Evolutionary conservation across 1,140 invertebrate species (phyloP).

Genomic region (Trinorchestia longiramus): DNA sequence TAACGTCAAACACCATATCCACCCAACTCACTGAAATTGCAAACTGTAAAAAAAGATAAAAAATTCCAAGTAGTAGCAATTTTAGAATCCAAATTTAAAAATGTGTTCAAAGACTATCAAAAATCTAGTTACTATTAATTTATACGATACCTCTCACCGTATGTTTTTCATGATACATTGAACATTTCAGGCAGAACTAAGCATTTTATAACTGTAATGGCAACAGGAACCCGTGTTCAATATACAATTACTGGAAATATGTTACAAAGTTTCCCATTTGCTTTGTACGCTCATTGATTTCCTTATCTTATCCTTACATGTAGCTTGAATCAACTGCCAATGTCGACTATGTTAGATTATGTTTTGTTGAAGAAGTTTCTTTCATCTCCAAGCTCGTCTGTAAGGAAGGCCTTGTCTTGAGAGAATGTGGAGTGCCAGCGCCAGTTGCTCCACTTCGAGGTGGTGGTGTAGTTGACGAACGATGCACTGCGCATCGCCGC

Average conservation of each 20-base stretch:
- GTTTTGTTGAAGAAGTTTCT: neutral
- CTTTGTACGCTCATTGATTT: neutral
- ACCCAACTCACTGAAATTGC: neutral
- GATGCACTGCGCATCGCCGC: slow-evolving; percentile 37
- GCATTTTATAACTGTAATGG: neutral
- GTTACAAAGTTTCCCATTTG: neutral
- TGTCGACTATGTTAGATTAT: neutral
- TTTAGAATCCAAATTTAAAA: neutral
- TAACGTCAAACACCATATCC: neutral
- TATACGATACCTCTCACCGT: neutral
- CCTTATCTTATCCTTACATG: neutral
- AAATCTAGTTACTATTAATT: neutral
- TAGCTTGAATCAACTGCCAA: neutral
- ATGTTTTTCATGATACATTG: neutral
- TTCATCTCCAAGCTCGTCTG: neutral
- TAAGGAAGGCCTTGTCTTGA: neutral
- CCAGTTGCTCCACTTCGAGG: neutral
- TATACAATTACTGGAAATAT: neutral
- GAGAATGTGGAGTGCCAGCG: neutral
- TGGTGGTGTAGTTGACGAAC: slow-evolving; percentile 20
- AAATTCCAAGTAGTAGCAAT: neutral
- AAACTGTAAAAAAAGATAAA: neutral
- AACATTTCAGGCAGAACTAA: neutral
- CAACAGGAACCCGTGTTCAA: neutral
- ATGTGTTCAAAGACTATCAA: neutral